These are phyloP conservation scores for Scomber japonicus DNA, from an alignment of 2,113 vertebrate genomes.

Conservation along the genomic window DNA sequence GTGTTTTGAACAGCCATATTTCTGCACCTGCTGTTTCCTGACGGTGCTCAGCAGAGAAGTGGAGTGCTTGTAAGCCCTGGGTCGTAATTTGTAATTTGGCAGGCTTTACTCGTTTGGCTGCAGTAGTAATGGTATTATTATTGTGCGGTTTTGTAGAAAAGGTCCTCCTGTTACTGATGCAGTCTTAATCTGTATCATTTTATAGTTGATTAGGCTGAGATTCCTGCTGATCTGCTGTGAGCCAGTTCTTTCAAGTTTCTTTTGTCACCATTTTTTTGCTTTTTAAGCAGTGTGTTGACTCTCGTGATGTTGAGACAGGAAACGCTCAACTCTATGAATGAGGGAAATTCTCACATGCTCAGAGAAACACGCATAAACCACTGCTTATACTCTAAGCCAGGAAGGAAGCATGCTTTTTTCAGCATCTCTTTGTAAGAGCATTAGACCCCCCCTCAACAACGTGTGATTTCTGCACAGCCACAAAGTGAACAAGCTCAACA, in stretches of 20 bases:
- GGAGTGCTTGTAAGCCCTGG: slow-evolving; percentile 53
- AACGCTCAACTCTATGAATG: slow-evolving; percentile 80
- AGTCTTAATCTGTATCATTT: slow-evolving; percentile 36
- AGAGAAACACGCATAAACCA: slow-evolving; percentile 70
- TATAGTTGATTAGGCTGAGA: slow-evolving; percentile 22
- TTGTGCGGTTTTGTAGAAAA: slow-evolving; percentile 38
- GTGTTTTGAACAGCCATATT: slow-evolving; percentile 61
- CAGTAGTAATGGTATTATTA: slow-evolving; percentile 28
- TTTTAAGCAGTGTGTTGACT: neutral
- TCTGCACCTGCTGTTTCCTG: slow-evolving; percentile 79
- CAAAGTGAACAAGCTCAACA: neutral
- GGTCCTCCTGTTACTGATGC: slow-evolving; percentile 15
- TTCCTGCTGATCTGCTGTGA: neutral
- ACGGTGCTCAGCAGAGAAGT: slow-evolving; percentile 52
- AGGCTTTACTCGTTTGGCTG: slow-evolving; percentile 41
- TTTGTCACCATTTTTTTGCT: slow-evolving; percentile 17
- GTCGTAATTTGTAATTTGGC: slow-evolving; percentile 64
- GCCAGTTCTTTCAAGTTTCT: neutral
- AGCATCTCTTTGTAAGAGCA: slow-evolving; percentile 41
- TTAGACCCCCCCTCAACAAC: neutral
- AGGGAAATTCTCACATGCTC: slow-evolving; percentile 77
- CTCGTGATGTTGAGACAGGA: slow-evolving; percentile 68
- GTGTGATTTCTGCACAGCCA: slow-evolving; percentile 32
- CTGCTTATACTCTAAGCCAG: slow-evolving; percentile 58
- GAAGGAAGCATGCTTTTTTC: slow-evolving; percentile 80